phyloP scores from a whole-genome alignment of 2,797 vertebrate genomes.

The Smutsia temminckii region DNA sequence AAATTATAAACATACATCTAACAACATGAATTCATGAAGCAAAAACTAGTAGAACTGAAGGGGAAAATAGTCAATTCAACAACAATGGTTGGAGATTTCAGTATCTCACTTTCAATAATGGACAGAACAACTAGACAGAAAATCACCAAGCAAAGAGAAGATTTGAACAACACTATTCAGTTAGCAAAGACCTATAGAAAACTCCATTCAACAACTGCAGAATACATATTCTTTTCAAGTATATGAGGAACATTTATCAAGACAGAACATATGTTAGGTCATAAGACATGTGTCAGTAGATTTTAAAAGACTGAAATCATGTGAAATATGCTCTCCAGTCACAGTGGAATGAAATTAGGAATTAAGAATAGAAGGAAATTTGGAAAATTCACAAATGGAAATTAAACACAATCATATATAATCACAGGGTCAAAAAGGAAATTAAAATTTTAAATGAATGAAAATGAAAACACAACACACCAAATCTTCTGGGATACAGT shows the following conservation, averaged over 20 bases:
- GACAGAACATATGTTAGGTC: background rate
- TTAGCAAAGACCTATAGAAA: background rate
- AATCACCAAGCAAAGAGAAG: background rate
- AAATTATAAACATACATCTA: background rate
- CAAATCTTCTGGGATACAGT: background rate
- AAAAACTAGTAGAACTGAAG: background rate
- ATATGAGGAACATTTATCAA: background rate
- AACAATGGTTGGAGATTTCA: background rate
- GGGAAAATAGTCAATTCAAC: background rate
- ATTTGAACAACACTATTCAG: background rate
- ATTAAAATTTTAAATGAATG: slow-evolving; percentile 22
- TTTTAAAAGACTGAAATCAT: background rate
- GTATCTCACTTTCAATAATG: background rate
- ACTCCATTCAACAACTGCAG: background rate
- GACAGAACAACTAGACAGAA: slow-evolving; percentile 14
- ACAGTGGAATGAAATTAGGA: background rate
- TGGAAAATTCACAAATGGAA: slow-evolving; percentile 5
- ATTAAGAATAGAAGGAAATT: background rate
- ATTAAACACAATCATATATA: slow-evolving; percentile 23
- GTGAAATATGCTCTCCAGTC: background rate
- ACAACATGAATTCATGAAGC: background rate
- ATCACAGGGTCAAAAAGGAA: background rate
- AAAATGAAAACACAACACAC: background rate
- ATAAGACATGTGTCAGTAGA: slow-evolving; percentile 3
- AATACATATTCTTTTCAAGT: background rate